Evolutionary conservation across 2,113 vertebrate species (phyloP).

Genomic region (Cebus imitator): DNA sequence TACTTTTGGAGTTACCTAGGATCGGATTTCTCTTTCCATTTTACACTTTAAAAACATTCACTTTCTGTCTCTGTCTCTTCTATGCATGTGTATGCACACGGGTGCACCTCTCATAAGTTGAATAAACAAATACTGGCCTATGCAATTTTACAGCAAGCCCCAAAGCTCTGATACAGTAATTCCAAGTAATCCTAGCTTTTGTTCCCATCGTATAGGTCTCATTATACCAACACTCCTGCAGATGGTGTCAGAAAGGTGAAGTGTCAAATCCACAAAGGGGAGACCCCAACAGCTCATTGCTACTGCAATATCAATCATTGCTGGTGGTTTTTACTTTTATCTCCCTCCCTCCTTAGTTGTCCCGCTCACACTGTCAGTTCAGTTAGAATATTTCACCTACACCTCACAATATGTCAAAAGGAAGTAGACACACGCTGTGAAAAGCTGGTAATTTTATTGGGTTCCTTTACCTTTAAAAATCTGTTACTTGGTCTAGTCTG

Average conservation of each 20-base stretch:
- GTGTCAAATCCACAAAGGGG: constrained; percentile 81
- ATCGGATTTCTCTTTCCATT: background rate
- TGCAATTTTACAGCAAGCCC: background rate
- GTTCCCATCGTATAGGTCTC: constrained; percentile 54
- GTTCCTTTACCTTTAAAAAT: constrained; percentile 91
- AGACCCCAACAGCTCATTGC: constrained; percentile 78
- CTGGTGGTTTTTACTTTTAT: constrained; percentile 85
- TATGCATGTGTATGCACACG: background rate
- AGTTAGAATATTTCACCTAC: constrained; percentile 92
- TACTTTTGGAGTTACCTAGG: constrained; percentile 21
- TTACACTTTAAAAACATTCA: background rate
- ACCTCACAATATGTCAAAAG: constrained; percentile 92
- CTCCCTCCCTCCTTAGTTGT: constrained; percentile 87
- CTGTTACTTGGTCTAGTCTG: constrained; percentile 89
- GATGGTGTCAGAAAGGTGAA: constrained; percentile 75
- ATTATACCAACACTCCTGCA: constrained; percentile 68
- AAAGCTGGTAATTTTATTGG: constrained; percentile 92
- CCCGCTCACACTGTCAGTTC: constrained; percentile 90
- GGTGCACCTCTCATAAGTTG: background rate
- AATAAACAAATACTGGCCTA: constrained; percentile 4
- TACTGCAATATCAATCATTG: constrained; percentile 84
- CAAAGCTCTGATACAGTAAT: constrained; percentile 63
- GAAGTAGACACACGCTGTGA: constrained; percentile 92
- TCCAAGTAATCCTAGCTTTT: constrained; percentile 28
- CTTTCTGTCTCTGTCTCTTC: background rate